Conservation (phyloP, 2,888 invertebrate genomes). For the Esperia sulphurella region DNA sequence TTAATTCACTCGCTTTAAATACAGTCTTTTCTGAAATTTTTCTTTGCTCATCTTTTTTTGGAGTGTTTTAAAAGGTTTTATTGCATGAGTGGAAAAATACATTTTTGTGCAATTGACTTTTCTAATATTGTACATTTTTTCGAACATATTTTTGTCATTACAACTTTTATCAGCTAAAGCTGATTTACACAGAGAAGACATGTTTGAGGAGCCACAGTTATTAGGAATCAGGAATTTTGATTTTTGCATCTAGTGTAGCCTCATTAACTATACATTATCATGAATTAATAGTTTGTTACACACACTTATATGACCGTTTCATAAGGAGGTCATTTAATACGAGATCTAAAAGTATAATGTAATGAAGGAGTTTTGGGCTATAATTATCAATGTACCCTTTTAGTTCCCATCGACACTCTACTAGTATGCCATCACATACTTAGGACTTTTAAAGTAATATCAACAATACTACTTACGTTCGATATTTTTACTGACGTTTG, state of each 20-base stretch:
- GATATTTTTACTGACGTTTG: no score
- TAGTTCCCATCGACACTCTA: no score
- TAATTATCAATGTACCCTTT: no score
- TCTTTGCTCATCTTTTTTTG: slow-evolving; percentile 21
- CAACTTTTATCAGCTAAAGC: neutral
- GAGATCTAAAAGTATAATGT: no score
- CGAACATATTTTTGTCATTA: neutral
- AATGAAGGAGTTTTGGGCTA: no score
- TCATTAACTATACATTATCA: neutral
- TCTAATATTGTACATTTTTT: slow-evolving; percentile 16
- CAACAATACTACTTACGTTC: no score
- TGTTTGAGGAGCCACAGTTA: slow-evolving; percentile 28
- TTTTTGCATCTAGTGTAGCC: neutral
- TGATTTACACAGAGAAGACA: slow-evolving; percentile 40
- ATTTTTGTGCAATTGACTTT: slow-evolving; percentile 19
- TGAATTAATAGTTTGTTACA: no score
- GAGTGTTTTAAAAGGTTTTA: slow-evolving; percentile 26
- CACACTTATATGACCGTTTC: no score
- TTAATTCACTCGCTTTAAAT: slow-evolving; percentile 55
- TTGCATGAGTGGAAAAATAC: slow-evolving; percentile 24
- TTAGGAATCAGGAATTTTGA: neutral
- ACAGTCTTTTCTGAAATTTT: slow-evolving; percentile 25
- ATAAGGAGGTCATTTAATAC: no score
- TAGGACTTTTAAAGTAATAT: no score
- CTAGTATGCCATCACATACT: no score